phyloP scores from a whole-genome alignment of 2,888 invertebrate species.

The Coenonympha glycerion region DNA sequence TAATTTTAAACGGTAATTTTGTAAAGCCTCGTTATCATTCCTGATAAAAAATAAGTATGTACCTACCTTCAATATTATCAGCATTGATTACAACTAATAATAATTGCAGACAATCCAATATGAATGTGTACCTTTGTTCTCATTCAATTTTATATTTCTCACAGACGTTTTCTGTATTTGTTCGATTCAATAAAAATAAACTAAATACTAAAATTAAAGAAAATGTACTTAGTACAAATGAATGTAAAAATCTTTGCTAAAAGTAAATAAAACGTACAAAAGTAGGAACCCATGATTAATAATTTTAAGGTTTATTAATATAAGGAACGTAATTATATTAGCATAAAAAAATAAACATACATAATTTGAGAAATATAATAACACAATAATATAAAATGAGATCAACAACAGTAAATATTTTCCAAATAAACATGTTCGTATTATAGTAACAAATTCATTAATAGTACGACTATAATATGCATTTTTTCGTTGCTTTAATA shows the following conservation, averaged over 20 bases:
- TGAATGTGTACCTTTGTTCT: too few relatives aligned
- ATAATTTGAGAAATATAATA: not conserved
- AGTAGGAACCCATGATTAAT: conserved; percentile 15
- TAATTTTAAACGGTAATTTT: not conserved
- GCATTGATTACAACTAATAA: not conserved
- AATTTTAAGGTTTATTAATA: not conserved
- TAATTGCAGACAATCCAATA: too few relatives aligned
- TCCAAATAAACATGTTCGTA: not conserved
- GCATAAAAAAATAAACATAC: not conserved
- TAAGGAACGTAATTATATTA: not conserved
- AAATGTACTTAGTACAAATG: conserved; percentile 6
- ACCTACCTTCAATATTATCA: too few relatives aligned
- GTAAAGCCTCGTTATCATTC: conserved; percentile 1
- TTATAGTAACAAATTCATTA: not conserved
- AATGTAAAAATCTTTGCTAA: not conserved
- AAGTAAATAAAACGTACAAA: not conserved
- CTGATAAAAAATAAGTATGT: not conserved
- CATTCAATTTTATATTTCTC: too few relatives aligned
- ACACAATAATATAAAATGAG: conserved; percentile 9
- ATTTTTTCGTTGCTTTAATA: not conserved
- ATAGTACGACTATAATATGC: not conserved
- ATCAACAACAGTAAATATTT: conserved; percentile 12
- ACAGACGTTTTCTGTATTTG: too few relatives aligned
- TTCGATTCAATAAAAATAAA: conserved; percentile 1
- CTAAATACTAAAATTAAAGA: not conserved